A percentile compares a stretch with the other conserved stretches of the same genome.
Evolutionary conservation across 2,113 vertebrate species (phyloP).

Genomic region (Arenaria interpres): DNA sequence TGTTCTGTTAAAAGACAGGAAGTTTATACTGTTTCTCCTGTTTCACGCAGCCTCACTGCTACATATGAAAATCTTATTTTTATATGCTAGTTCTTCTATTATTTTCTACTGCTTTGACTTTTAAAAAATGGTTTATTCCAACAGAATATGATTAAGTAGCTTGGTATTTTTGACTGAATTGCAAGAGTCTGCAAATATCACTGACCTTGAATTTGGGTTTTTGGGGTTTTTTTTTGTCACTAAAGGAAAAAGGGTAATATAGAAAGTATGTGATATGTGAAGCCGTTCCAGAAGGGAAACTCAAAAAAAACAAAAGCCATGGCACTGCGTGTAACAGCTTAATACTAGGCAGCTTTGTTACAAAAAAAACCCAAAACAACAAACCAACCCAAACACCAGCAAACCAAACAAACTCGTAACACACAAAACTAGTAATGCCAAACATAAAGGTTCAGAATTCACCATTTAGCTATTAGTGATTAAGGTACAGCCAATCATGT

Average conservation of each 20-base stretch:
- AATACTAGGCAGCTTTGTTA: not conserved
- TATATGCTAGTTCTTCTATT: not conserved
- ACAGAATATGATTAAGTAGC: not conserved
- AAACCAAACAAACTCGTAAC: not conserved
- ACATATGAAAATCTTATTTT: not conserved
- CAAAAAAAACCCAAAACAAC: not conserved
- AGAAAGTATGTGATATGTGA: not conserved
- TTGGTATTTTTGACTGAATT: not conserved
- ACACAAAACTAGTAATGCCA: not conserved
- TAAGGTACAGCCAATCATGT: not conserved
- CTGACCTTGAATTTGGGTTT: not conserved
- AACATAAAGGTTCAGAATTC: not conserved
- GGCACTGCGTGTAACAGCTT: not conserved
- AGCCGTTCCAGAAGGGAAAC: not conserved
- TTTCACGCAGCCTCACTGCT: not conserved
- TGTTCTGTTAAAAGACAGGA: not conserved
- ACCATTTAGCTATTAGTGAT: not conserved
- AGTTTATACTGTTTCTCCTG: not conserved
- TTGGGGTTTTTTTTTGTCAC: not conserved
- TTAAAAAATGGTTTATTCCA: not conserved
- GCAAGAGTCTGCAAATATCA: not conserved
- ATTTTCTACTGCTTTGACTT: no score
- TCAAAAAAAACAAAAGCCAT: not conserved
- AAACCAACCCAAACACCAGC: not conserved
- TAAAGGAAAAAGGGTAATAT: not conserved